Evolutionary conservation across 2,888 invertebrate species (phyloP).

Genomic region (Folsomia manolachei): DNA sequence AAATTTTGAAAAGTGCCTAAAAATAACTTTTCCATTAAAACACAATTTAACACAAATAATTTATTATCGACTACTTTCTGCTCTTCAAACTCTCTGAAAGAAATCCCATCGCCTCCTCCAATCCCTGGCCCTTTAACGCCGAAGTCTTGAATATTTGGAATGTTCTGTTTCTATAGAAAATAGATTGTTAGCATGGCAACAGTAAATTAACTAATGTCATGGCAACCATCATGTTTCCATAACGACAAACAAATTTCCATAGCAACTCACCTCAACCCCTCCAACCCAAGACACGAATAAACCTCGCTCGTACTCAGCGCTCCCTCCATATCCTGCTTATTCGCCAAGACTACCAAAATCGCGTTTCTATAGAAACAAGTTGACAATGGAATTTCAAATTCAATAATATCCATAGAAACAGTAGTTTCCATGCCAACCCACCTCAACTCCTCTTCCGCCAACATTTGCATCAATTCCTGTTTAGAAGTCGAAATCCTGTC

Average conservation of each 20-base stretch:
- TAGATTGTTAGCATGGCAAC: neutral
- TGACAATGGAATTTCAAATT: too few relatives aligned
- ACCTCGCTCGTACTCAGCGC: constrained; percentile 93
- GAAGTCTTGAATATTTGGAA: constrained; percentile 99
- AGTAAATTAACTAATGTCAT: too few relatives aligned
- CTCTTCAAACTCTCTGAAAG: constrained; percentile 84
- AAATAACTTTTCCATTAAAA: too few relatives aligned
- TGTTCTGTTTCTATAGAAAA: constrained; percentile 75
- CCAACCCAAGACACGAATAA: constrained; percentile 91
- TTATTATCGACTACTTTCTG: constrained; percentile 79
- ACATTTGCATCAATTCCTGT: constrained; percentile 71
- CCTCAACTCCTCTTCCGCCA: constrained; percentile 93
- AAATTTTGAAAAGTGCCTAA: too few relatives aligned
- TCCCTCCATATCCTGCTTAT: constrained; percentile 98
- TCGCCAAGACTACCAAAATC: constrained; percentile 92
- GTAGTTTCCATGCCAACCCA: too few relatives aligned
- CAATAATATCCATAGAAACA: too few relatives aligned
- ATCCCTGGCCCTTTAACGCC: constrained; percentile 94
- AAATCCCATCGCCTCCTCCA: constrained; percentile 99
- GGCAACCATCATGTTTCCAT: too few relatives aligned
- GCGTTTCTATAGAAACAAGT: too few relatives aligned
- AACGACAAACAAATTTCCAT: constrained; percentile 3
- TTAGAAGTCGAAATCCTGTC: constrained; percentile 99
- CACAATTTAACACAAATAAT: too few relatives aligned
- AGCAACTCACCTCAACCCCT: constrained; percentile 54